A percentile compares a stretch with the other conserved stretches of the same genome.
These are phyloP conservation scores for Cephus rjabovi DNA, from an alignment of 2,888 invertebrate genomes.

Conservation along the genomic window DNA sequence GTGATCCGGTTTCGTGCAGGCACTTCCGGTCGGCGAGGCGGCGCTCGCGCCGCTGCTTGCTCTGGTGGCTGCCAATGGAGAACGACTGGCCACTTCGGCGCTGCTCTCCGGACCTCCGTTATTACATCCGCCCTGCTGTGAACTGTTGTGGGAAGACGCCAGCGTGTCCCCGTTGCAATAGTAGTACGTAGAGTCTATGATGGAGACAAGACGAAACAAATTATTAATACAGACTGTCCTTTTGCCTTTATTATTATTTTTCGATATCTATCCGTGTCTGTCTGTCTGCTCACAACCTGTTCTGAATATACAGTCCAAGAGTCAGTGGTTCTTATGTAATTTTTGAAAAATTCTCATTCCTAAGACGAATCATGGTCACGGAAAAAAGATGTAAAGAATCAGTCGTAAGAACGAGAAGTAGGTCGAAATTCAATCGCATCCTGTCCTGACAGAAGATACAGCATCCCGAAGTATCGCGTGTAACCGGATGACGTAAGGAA, in stretches of 20 bases:
- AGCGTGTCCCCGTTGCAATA: constrained; percentile 70
- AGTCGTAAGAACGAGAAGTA: constrained; percentile 14
- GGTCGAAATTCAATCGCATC: constrained; percentile 4
- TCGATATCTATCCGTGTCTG: background rate
- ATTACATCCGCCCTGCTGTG: constrained; percentile 55
- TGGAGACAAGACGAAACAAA: constrained; percentile 30
- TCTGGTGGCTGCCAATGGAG: constrained; percentile 77
- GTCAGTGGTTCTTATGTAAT: background rate
- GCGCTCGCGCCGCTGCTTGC: constrained; percentile 79
- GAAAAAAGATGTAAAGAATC: background rate
- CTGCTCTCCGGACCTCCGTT: constrained; percentile 57
- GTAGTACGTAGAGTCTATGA: constrained; percentile 75
- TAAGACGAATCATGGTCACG: background rate
- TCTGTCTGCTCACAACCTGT: background rate
- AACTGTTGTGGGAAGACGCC: constrained; percentile 64
- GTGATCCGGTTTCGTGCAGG: constrained; percentile 75
- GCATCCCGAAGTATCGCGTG: background rate
- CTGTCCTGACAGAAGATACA: background rate
- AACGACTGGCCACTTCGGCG: constrained; percentile 74
- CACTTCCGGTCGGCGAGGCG: constrained; percentile 79
- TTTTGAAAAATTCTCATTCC: background rate
- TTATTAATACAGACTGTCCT: background rate
- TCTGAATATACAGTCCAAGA: background rate
- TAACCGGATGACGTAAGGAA: background rate
- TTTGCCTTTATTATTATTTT: background rate